Evolutionary conservation across 2,113 vertebrate genomes (phyloP).

Genomic region (Microcebus murinus): DNA sequence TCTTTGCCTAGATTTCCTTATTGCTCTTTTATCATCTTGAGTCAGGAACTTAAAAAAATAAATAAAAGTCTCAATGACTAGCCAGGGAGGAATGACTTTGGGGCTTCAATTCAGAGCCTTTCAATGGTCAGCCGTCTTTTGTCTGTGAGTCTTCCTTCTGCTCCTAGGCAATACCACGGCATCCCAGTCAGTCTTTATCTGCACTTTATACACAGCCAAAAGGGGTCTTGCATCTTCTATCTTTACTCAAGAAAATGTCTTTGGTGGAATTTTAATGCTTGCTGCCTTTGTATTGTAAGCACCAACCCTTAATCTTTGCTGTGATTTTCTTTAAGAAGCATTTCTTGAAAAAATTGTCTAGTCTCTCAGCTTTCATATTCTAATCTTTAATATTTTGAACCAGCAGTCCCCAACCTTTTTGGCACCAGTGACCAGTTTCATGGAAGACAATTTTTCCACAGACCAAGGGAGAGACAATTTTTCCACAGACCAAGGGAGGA

Average conservation of each 20-base stretch:
- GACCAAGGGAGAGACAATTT: too few relatives aligned
- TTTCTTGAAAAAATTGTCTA: background rate
- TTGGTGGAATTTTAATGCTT: background rate
- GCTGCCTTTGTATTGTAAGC: background rate
- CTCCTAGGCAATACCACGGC: background rate
- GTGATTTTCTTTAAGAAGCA: constrained; percentile 17
- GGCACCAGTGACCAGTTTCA: too few relatives aligned
- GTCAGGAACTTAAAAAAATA: background rate
- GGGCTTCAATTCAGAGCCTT: background rate
- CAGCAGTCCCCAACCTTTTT: too few relatives aligned
- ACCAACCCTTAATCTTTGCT: background rate
- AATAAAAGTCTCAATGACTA: background rate
- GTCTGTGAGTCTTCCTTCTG: background rate
- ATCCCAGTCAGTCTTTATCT: background rate
- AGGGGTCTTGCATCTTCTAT: background rate
- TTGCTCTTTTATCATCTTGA: constrained; percentile 18
- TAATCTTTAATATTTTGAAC: constrained; percentile 30
- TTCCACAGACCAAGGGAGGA: too few relatives aligned
- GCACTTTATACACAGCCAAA: background rate
- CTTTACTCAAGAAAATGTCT: constrained; percentile 22
- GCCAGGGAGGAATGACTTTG: background rate
- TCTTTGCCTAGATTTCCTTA: background rate
- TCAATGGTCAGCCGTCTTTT: background rate
- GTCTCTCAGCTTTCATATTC: background rate
- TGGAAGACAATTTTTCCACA: too few relatives aligned